phyloP scores from a whole-genome alignment of 64 coral and sea anemone species.

The Anthopleura sola region DNA sequence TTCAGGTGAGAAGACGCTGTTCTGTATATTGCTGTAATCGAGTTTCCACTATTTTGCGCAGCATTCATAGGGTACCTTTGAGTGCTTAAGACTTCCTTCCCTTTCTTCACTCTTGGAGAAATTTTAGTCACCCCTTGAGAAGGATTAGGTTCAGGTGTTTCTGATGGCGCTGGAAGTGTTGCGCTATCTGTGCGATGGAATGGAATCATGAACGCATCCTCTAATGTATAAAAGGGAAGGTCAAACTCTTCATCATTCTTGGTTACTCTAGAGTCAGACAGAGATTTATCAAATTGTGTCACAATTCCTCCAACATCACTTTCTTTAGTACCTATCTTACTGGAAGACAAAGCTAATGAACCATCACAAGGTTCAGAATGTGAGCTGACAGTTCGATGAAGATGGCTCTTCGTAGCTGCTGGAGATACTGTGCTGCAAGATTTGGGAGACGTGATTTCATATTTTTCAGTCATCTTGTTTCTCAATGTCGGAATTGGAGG shows the following conservation, averaged over 20 bases:
- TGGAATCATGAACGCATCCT: slow-evolving; percentile 86
- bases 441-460: not conserved
- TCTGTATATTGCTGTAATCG: not conserved
- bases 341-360: not conserved
- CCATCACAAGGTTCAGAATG: slow-evolving; percentile 37
- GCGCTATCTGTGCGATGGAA: slow-evolving; percentile 76
- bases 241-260: not conserved
- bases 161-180: slow-evolving; percentile 47
- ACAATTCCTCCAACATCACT: not conserved
- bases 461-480: slow-evolving; percentile 31
- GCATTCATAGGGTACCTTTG: not conserved
- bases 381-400: slow-evolving; percentile 46
- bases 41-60: not conserved
- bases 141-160: slow-evolving; percentile 31
- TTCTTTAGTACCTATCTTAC: not conserved
- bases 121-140: not conserved
- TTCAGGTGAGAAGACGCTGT: not conserved
- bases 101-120: not conserved
- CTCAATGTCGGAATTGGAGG: slow-evolving; percentile 53
- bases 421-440: not conserved
- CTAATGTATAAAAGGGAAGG: slow-evolving; percentile 24
- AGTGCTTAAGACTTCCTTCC: not conserved
- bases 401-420: slow-evolving; percentile 8
- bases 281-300: not conserved
- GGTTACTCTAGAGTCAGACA: not conserved